Evolutionary conservation across 2,888 invertebrate genomes (phyloP), one percentile per base, ranked within the genome.

Genomic region (Ditula angustiorana): DNA sequence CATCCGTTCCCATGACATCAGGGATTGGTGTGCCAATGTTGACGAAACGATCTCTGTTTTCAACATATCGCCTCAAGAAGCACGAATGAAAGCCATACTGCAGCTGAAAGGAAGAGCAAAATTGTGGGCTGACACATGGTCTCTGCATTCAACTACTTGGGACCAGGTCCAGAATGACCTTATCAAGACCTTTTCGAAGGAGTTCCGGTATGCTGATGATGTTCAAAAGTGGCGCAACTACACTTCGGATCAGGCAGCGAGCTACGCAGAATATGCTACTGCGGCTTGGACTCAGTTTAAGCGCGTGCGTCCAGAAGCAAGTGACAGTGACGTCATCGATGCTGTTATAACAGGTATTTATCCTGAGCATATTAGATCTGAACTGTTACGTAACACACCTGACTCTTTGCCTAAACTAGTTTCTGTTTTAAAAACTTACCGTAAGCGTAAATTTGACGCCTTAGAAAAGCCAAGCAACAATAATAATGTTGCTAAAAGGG

Each of bases 91-190:
- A 53, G 66, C 69, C 28, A 70, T 69, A 8, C 53, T 69, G 5
- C 69, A 68, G 41, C 41, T 69, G 7, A 61, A 46, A 65, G 67
- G 72, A 26, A 30, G 69, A 37, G 69, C 69, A 5, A 70, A 69
- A 26, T 69, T 57, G 23, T 69, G 70, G 67, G 68, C 69, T 8
- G 70, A 70, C 49, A 70, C 65, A 5, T 70, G 71, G 68, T 69
- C 69, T 0, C 63, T 71, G 2, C 61, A 59, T 23, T 67, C 71
- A 1, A 70, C 68, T 5, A 64, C 66, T 2, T 71, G 66, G 63
- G 58, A 71, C 5, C 62, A 69, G 52, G 62, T 70, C 21, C 67
- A 69, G 35, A 13, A 53, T 21, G 67, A 71, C 0, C 24, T 70
- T 7, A 67, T 69, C 33, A 61, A 30, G 5, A 68, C 67, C 2